Evolutionary conservation across 1,140 invertebrate species (phyloP).

Genomic region (Ostrea denselamellosa): DNA sequence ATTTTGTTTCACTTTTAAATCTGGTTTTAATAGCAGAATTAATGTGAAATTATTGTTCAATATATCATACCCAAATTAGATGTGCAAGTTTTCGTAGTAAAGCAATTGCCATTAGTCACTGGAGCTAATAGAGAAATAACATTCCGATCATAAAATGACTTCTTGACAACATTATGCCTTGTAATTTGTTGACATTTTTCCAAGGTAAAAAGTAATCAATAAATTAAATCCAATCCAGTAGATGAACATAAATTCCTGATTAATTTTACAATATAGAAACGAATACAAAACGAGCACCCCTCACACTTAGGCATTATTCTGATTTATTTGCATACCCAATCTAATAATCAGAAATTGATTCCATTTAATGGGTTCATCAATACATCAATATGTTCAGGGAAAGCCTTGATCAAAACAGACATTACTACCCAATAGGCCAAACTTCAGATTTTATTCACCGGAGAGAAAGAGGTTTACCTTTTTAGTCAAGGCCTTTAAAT

Average conservation of each 20-base stretch:
- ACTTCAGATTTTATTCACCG: no score
- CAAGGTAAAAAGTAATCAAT: slow-evolving; percentile 1
- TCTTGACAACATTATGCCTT: not conserved
- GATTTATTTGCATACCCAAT: not conserved
- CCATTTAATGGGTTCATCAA: slow-evolving; percentile 18
- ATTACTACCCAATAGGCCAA: not conserved
- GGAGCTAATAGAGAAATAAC: not conserved
- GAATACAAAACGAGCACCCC: not conserved
- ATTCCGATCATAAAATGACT: not conserved
- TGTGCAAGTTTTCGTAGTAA: not conserved
- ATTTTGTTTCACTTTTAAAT: not conserved
- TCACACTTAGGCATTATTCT: not conserved
- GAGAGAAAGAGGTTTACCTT: not conserved
- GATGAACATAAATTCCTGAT: slow-evolving; percentile 14
- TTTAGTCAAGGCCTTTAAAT: slow-evolving; percentile 24
- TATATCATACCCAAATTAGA: not conserved
- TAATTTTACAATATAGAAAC: not conserved
- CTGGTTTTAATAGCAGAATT: not conserved
- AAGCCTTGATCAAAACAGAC: slow-evolving; percentile 6
- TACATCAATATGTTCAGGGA: not conserved
- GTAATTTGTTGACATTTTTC: not conserved
- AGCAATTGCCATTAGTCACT: not conserved
- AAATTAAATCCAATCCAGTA: not conserved
- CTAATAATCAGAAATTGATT: slow-evolving; percentile 27
- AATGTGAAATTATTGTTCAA: not conserved